Base-by-base conservation (phyloP, 2,888 invertebrate genomes). In the Latrodectus elegans region DNA sequence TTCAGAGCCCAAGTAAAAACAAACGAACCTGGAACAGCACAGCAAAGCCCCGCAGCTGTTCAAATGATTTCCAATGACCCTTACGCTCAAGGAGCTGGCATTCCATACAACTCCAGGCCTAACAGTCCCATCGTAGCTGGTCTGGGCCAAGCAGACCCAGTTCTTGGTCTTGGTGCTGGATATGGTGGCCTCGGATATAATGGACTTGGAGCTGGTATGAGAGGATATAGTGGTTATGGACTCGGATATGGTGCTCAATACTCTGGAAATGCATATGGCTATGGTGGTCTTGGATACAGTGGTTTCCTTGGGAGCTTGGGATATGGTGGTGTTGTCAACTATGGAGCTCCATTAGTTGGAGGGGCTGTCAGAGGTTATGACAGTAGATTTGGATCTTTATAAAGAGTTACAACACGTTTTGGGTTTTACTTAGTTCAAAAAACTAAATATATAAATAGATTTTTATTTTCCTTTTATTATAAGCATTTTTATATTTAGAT, bases 291-390 rank as follows among this genome's bases (percentile, higher is more conserved):
- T 9, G 77, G 55, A 38, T 68, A 78, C 26, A 70, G 55, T 12
- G 80, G 80, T 65, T 67, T 80, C 64, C 70, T 79, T 38, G 80
- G 80, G 64, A 70, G 81, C 60, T 51, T 15, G 17, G 64, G 65
- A 14, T 26, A 73, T 38, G 17, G 38, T n/a, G 84, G 84, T 12
- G 55, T 74, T 0, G 74, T 85, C 22, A 67, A 85, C 55, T 85
- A 70, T 64, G 84, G 84, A n/a, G 74, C 68, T 51, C 77, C 77
- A n/a, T 52, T 85, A n/a, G 60, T 85, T 64, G 84, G 84, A 11
- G 84, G 84, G 6, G 67, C 70, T 10, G n/a, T 85, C 26, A 55
- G 55, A 52, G 79, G 84, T 11, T 79, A 67, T 15, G 84, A 85
- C 52, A 79, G 78, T 38, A 53, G 79, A 60, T 79, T 85, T 52